Evolutionary conservation across 2,797 vertebrate species (phyloP).

Genomic region (Poecile montanus): DNA sequence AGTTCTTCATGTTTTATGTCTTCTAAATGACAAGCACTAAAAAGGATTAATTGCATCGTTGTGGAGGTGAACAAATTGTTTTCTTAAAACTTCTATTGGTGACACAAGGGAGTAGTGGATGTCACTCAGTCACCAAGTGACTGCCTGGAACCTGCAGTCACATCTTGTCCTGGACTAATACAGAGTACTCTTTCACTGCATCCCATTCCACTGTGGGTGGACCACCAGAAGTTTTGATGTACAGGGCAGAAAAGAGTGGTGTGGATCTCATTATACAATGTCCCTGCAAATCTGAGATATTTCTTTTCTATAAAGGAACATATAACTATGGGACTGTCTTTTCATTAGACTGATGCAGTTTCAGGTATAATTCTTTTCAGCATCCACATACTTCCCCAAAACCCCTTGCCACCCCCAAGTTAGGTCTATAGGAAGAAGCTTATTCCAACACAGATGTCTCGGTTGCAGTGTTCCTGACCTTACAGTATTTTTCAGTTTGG

Average conservation of each 20-base stretch:
- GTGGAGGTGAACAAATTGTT: not conserved
- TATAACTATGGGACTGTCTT: not conserved
- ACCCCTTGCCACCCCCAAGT: not conserved
- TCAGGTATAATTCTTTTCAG: not conserved
- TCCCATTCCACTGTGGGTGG: not conserved
- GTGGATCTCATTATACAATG: not conserved
- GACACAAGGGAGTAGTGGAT: not conserved
- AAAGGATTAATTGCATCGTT: accelerated
- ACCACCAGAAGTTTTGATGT: not conserved
- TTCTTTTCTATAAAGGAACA: not conserved
- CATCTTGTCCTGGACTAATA: not conserved
- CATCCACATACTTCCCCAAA: not conserved
- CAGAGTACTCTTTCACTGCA: not conserved
- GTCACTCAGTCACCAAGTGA: not conserved
- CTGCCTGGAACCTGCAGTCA: not conserved
- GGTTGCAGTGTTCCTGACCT: not conserved
- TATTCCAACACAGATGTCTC: not conserved
- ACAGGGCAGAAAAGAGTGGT: not conserved
- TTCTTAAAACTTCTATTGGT: not conserved
- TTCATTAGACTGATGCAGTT: not conserved
- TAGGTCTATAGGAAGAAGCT: not conserved
- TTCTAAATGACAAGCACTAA: not conserved
- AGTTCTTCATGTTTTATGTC: not conserved
- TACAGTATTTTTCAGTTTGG: not conserved
- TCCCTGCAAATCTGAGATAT: not conserved